Evolutionary conservation across 2,797 vertebrate species (phyloP), one percentile per base, ranked within the genome.

Genomic region (Sitta carolinensis): DNA sequence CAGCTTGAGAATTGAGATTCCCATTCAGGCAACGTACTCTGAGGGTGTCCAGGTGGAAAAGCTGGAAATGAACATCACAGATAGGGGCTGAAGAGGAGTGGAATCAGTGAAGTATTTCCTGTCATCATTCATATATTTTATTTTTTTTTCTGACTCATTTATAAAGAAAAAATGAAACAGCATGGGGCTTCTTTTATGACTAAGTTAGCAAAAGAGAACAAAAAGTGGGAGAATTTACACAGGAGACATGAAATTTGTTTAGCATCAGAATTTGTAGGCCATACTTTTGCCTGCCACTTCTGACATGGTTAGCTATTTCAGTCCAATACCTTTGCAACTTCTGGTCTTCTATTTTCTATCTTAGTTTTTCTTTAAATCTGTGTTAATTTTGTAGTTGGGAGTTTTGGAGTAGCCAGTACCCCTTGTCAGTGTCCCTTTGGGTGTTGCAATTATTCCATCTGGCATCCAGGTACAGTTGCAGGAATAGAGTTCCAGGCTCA

Each of bases 171-270:
- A 62, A 43, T 52, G 62, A 63, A 94, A 54, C 50, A 89, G 45
- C 54, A 32, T 54, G 50, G n/a, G 23, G 11, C 23, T 89, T 64
- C 62, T 87, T 89, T 75, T 87, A 16, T 84, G 64, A 87, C 62
- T 87, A 68, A 93, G 32, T 86, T 80, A 93, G 75, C 25, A 68
- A 94, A 96, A 85, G 62, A 64, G 61, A 92, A 54, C 25, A 92
- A 48, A 82, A 92, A 78, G 47, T 78, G 50, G 48, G 50, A 84
- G 72, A 92, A 74, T 47, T 87, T 82, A 77, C 11, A 54, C 6
- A 21, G 54, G 66, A 89, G 69, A 27, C 22, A 36, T 61, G 32
- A 87, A 69, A 62, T 83, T 32, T 84, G 30, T 69, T 75, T 90
- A 70, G 58, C 50, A 62, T 72, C 61, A 64, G 62, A 85, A 89